Conservation (phyloP, 2,113 vertebrate genomes). For the Stigmatopora argus region DNA sequence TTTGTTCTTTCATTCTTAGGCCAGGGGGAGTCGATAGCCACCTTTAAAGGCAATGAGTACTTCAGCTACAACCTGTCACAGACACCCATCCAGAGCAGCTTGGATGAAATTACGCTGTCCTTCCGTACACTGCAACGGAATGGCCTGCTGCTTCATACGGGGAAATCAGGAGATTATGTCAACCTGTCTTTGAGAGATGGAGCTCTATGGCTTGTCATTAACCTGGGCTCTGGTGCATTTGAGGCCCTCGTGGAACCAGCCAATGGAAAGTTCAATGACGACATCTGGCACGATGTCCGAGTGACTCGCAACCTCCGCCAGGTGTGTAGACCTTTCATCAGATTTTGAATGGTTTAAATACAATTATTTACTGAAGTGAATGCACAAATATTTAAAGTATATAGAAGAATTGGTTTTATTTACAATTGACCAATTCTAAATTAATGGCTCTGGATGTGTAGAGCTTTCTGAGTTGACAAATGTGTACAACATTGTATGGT, state of each 20-base stretch:
- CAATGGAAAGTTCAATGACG: constrained; percentile 89
- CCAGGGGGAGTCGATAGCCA: constrained; percentile 88
- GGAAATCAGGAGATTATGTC: constrained; percentile 89
- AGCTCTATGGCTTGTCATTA: constrained; percentile 92
- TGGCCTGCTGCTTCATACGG: constrained; percentile 91
- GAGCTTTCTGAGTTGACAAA: too few relatives aligned
- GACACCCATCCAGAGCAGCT: constrained; percentile 92
- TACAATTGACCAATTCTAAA: too few relatives aligned
- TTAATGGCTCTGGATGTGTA: too few relatives aligned
- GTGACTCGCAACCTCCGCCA: constrained; percentile 94
- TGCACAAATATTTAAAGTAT: too few relatives aligned
- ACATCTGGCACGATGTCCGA: constrained; percentile 85
- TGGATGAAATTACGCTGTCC: constrained; percentile 92
- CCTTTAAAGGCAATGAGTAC: constrained; percentile 90
- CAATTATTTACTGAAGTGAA: too few relatives aligned
- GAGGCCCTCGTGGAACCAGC: constrained; percentile 92
- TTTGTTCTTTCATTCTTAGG: constrained; percentile 62
- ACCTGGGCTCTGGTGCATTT: constrained; percentile 91
- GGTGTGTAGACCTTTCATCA: constrained; percentile 61
- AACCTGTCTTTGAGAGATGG: constrained; percentile 90
- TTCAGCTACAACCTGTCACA: constrained; percentile 97
- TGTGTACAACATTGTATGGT: too few relatives aligned
- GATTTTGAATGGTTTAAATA: background rate
- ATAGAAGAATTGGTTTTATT: too few relatives aligned
- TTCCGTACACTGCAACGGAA: constrained; percentile 91